These are phyloP conservation scores for Stramonita haemastoma DNA, from an alignment of 2,888 invertebrate genomes.

Conservation along the genomic window DNA sequence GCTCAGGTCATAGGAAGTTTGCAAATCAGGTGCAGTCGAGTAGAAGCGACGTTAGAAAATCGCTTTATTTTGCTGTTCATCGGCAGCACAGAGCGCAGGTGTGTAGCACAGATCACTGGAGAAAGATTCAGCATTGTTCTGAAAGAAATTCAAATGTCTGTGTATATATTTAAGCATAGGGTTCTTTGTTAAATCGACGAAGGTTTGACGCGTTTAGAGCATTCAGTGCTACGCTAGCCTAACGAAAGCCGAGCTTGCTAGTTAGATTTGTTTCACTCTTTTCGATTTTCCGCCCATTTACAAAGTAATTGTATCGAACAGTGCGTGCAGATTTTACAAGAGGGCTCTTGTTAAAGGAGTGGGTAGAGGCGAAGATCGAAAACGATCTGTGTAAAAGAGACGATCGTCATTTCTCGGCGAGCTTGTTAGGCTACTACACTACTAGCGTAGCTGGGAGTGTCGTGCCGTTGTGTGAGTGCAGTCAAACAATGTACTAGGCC, in stretches of 20 bases:
- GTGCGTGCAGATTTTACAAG: not conserved
- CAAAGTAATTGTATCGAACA: not conserved
- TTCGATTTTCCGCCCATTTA: conserved; percentile 20
- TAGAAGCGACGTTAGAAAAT: conserved; percentile 40
- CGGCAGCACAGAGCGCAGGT: conserved; percentile 31
- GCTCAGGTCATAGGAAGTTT: conserved; percentile 45
- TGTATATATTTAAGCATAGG: conserved; percentile 25
- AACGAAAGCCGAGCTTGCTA: not conserved
- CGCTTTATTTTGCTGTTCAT: not conserved
- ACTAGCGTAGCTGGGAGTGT: conserved; percentile 26
- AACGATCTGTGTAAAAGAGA: no score
- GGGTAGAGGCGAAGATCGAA: not conserved
- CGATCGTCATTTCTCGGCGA: no score
- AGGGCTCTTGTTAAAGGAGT: not conserved
- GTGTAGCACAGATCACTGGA: conserved; percentile 26
- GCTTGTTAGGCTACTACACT: no score
- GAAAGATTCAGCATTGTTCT: conserved; percentile 15
- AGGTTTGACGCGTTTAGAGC: not conserved
- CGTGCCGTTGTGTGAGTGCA: conserved; percentile 24
- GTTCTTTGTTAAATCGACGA: conserved; percentile 41
- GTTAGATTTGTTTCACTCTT: conserved; percentile 19
- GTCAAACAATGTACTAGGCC: conserved; percentile 38
- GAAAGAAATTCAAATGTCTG: conserved; percentile 18
- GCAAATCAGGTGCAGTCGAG: conserved; percentile 44
- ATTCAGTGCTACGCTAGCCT: conserved; percentile 16